Evolutionary conservation across 2,113 vertebrate species (phyloP), one percentile per base, ranked within the genome.

Genomic region (Progne subis): DNA sequence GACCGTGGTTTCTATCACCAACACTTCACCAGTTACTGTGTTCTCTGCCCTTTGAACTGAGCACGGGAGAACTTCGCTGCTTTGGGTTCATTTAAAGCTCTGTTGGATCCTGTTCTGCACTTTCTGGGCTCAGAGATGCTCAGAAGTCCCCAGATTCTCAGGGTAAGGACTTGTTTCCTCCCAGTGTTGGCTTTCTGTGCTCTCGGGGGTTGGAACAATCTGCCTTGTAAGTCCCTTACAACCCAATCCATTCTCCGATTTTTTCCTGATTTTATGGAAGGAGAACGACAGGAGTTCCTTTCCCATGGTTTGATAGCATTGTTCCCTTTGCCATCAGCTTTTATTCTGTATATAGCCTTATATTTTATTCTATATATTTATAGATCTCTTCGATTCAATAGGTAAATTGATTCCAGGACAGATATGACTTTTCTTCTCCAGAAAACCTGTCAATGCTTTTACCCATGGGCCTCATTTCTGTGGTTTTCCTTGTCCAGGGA

Each of bases 61-160:
- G 71, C 75, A 64, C 67, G 85, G 85, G 49, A 24, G 39, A 37
- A 1, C 1, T 2, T 37, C 26, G 69, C 39, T 59, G 55, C 55
- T 37, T 34, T 37, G 50, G 24, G 12, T 31, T 43, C 26, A 3
- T 25, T 43, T 7, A 11, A 50, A 67, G 47, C 39, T 75, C 5
- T 0, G 0, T 0, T 47, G 61, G 65, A 29, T 19, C 5, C 31
- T 53, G 14, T 21, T 63, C 49, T 2, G 28, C 57, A 29, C 49
- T 32, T 65, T 9, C 86, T 94, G 90, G 76, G 14, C 18, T 52
- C 32, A 3, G 52, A 41, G 47, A 9, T n/a, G 26, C 39, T 53
- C 46, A 3, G 24, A n/a, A 68, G 4, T 11, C 61, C 43, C 39
- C 5, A 6, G 3, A 2, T 21, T 52, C 39, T 41, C 56, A 67